Conservation (phyloP, 2,888 invertebrate genomes). For the Epinotia bilunana region DNA sequence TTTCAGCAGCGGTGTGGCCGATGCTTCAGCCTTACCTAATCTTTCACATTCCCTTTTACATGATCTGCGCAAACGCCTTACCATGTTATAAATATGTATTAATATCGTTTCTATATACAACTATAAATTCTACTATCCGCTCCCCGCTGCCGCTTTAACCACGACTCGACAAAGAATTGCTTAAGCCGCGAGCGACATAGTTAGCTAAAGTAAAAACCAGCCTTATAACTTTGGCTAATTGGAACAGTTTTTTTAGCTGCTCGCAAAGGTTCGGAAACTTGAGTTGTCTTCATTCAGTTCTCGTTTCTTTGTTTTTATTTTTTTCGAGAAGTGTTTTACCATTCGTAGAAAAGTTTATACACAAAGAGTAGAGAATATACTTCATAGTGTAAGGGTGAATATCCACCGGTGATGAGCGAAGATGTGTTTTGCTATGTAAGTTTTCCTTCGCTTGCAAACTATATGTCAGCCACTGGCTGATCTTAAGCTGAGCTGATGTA, state of each 20-base stretch:
- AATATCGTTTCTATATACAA: too few species aligned
- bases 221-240: constrained; percentile 40
- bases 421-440: too few species aligned
- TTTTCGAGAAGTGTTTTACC: neutral
- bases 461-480: too few species aligned
- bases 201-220: constrained; percentile 42
- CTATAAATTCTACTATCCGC: neutral
- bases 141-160: constrained; percentile 1
- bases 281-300: constrained; percentile 32
- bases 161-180: constrained; percentile 14
- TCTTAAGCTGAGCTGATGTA: too few species aligned
- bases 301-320: constrained; percentile 6
- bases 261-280: constrained; percentile 34
- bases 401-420: too few species aligned
- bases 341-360: neutral
- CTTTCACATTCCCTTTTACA: too few species aligned
- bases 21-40: too few species aligned
- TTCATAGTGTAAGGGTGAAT: too few species aligned
- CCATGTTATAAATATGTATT: too few species aligned
- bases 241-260: constrained; percentile 37
- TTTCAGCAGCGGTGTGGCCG: too few species aligned
- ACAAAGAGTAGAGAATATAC: neutral
- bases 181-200: constrained; percentile 39
- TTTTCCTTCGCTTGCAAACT: too few species aligned
- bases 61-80: too few species aligned